phyloP scores from a whole-genome alignment of 2,888 invertebrate genomes.

The Baronia brevicornis region DNA sequence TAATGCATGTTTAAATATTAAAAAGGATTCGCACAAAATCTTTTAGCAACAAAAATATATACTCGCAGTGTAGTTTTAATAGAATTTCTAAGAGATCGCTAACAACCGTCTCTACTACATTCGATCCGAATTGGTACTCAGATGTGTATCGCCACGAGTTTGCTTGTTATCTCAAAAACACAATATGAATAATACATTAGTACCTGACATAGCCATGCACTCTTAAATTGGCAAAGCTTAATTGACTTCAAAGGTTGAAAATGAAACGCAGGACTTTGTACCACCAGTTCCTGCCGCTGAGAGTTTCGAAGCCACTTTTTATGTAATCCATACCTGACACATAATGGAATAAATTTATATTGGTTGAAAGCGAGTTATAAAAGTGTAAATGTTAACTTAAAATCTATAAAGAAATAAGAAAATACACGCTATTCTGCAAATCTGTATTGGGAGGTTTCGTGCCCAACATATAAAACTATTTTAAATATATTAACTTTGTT shows the following conservation, averaged over 20 bases:
- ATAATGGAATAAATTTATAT: constrained; percentile 48
- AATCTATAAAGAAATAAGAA: too few relatives aligned
- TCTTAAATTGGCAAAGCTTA: constrained; percentile 71
- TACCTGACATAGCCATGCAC: constrained; percentile 51
- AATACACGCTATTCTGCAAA: too few relatives aligned
- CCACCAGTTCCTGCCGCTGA: constrained; percentile 20
- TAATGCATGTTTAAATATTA: too few relatives aligned
- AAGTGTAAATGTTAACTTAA: too few relatives aligned
- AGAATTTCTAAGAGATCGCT: constrained; percentile 37
- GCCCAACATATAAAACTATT: too few relatives aligned
- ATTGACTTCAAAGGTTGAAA: constrained; percentile 71
- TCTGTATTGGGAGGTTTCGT: too few relatives aligned
- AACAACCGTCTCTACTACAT: constrained; percentile 37
- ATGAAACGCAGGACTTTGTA: constrained; percentile 48
- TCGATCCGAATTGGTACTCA: constrained; percentile 60
- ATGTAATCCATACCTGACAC: constrained; percentile 34
- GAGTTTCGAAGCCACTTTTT: constrained; percentile 41
- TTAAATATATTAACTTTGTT: too few relatives aligned
- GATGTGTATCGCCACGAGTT: constrained; percentile 70
- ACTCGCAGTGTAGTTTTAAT: constrained; percentile 43
- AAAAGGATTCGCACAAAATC: too few relatives aligned
- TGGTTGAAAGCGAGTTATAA: constrained; percentile 31
- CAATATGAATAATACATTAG: constrained; percentile 75
- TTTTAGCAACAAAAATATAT: too few relatives aligned
- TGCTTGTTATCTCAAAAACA: constrained; percentile 75